Conservation (phyloP, 2,113 vertebrate genomes). For the Phylloscopus trochiloides region DNA sequence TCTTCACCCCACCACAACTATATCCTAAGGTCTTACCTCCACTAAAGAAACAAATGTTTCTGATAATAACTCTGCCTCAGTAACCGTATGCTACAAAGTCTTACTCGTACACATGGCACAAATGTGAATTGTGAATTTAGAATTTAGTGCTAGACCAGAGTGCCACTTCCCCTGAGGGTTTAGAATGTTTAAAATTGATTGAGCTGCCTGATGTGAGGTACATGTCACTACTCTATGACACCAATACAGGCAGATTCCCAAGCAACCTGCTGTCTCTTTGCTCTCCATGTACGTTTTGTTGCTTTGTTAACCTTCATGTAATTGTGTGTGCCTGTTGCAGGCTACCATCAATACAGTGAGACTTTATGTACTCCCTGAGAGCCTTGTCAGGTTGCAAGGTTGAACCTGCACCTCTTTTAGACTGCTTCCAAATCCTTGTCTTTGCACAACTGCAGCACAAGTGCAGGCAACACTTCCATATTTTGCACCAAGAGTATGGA, state of each 20-base stretch:
- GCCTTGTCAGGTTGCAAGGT: neutral
- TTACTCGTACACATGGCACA: neutral
- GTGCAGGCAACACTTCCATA: neutral
- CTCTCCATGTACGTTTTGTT: neutral
- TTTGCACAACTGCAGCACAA: neutral
- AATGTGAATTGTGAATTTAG: neutral
- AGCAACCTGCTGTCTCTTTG: neutral
- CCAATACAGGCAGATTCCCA: fast-evolving
- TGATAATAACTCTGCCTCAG: neutral
- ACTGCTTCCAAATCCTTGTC: neutral
- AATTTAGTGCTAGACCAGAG: neutral
- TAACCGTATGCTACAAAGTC: neutral
- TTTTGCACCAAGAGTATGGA: neutral
- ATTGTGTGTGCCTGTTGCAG: neutral
- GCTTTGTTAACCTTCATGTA: neutral
- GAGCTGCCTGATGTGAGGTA: neutral
- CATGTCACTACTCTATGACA: neutral
- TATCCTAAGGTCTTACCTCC: neutral
- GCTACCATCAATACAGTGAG: neutral
- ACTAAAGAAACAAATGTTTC: neutral
- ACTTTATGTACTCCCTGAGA: neutral
- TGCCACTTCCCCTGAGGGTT: neutral
- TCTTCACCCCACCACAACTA: neutral
- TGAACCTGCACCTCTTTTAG: slow-evolving; percentile 15
- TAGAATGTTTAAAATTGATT: neutral